Evolutionary conservation across 92 coral and sea anemone genomes (phyloP).

Genomic region (Diadumene lineata): DNA sequence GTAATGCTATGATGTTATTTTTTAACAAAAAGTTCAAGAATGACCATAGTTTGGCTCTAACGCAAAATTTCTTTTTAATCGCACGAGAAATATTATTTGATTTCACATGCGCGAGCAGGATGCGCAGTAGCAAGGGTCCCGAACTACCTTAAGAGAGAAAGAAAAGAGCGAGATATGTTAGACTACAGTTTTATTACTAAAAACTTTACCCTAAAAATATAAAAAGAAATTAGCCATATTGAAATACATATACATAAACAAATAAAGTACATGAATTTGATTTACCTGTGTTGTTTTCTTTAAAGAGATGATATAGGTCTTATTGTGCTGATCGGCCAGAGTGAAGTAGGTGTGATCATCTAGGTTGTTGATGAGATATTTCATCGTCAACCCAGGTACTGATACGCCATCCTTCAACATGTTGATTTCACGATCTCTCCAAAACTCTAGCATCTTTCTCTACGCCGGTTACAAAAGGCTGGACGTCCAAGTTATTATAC

Average conservation of each 20-base stretch:
- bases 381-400: background rate
- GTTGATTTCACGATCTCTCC: slow-evolving; percentile 26
- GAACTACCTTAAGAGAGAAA: too few species aligned
- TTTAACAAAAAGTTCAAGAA: too few species aligned
- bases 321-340: background rate
- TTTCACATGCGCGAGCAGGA: too few species aligned
- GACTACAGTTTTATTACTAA: background rate
- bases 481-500: slow-evolving; percentile 34
- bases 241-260: background rate
- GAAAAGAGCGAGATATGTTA: too few species aligned
- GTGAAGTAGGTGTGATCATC: background rate
- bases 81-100: too few species aligned
- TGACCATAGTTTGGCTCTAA: too few species aligned
- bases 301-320: slow-evolving; percentile 34
- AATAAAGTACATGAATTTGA: background rate
- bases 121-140: too few species aligned
- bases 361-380: background rate
- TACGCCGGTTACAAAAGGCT: slow-evolving; percentile 36
- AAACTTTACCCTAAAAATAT: background rate
- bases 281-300: slow-evolving; percentile 32
- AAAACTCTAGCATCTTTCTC: slow-evolving; percentile 39
- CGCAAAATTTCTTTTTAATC: too few species aligned
- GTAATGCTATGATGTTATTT: too few species aligned
- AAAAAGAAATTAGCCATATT: background rate
- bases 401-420: slow-evolving; percentile 11